Evolutionary conservation across 2,888 invertebrate species (phyloP), one percentile per base, ranked within the genome.

Genomic region (Callosobruchus maculatus): DNA sequence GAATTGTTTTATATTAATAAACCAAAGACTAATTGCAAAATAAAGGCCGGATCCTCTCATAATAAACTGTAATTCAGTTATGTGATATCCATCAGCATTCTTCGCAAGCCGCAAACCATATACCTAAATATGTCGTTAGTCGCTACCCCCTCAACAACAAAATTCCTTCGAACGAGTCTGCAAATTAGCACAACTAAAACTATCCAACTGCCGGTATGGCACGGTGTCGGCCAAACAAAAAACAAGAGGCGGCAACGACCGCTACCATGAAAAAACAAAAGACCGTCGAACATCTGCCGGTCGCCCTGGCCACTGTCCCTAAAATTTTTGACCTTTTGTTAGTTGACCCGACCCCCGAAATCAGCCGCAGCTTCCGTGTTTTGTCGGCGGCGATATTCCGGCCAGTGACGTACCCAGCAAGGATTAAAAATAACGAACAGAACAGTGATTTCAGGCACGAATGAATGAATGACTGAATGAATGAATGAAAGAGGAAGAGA

Each of bases 261-360:
- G 71, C 70, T 22, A 71, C 71, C 21, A 71, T 68, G 49, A 78
- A 78, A 78, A 78, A 75, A 74, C 66, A 70, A 67, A 66, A 76
- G 75, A 76, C 71, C 75, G 71, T 70, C 30, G 75, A 78, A 80
- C 81, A 81, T 80, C 81, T 81, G 81, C 80, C 71, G 20, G 70
- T 22, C 68, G 30, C 26, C 73, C 77, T 82, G 82, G 83, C 83
- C 83, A 84, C 77, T 83, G 84, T 84, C 83, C 84, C 84, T 79
- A 82, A 83, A 82, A 70, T 70, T 71, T 83, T 82, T 84, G 83
- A 83, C 83, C 83, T 83, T 80, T 83, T 83, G 81, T 80, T 81
- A 76, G 77, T 78, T 79, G 79, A 79, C 80, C 80, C 80, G 71
- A 71, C 71, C 69, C 70, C 72, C 72, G 71, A 74, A 78, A 78